Evolutionary conservation across 2,113 vertebrate genomes (phyloP).

Genomic region (Ranitomeya imitator): DNA sequence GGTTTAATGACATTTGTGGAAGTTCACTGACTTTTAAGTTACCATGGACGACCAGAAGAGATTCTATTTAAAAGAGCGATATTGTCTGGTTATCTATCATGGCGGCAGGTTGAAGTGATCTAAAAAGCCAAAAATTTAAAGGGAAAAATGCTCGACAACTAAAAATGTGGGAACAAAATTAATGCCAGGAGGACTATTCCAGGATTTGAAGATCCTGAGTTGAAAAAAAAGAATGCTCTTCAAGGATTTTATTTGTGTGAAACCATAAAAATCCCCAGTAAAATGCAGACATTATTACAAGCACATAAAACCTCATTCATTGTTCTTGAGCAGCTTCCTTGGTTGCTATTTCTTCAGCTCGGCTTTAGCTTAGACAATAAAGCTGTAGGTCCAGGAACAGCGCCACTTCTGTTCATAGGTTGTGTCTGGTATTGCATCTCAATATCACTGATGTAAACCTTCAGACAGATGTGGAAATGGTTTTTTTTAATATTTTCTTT

Average conservation of each 20-base stretch:
- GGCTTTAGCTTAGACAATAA: background rate
- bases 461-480: too few relatives aligned
- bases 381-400: background rate
- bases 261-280: background rate
- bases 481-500: too few relatives aligned
- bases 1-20: constrained; percentile 35
- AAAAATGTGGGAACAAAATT: constrained; percentile 18
- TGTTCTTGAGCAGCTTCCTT: background rate
- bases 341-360: background rate
- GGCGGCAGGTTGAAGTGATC: constrained; percentile 45
- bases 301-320: background rate
- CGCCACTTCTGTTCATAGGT: background rate
- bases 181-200: background rate
- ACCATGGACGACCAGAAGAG: constrained; percentile 2
- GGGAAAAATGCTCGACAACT: constrained; percentile 5
- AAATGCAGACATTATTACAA: constrained; percentile 19
- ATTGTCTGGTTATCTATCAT: constrained; percentile 36
- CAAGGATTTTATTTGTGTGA: constrained; percentile 34
- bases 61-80: constrained; percentile 25
- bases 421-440: background rate
- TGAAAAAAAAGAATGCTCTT: background rate
- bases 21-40: constrained; percentile 35
- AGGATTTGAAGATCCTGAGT: background rate
- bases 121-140: background rate
- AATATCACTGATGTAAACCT: background rate